A percentile compares a stretch with the other conserved stretches of the same genome.
Conservation (phyloP, 2,797 vertebrate species). For the Microctenopoma stevenorrisi region DNA sequence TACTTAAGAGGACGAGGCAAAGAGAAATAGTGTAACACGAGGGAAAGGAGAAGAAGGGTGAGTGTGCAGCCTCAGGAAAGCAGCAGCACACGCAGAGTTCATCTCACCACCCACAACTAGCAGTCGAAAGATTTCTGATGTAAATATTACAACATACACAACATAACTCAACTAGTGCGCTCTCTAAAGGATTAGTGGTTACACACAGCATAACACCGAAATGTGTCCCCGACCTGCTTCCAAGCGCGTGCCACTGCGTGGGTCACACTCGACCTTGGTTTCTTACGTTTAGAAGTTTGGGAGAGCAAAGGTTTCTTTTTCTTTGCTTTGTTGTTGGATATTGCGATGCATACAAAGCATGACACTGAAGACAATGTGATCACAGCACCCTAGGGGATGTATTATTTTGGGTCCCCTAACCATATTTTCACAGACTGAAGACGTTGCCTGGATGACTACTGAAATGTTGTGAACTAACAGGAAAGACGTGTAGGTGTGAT, state of each 20-base stretch:
- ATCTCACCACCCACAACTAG: slow-evolving; percentile 34
- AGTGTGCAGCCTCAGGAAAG: slow-evolving; percentile 51
- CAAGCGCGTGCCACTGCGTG: background rate
- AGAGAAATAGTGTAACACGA: slow-evolving; percentile 43
- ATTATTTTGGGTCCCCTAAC: no score
- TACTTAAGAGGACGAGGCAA: slow-evolving; percentile 40
- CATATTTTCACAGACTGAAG: no score
- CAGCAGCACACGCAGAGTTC: slow-evolving; percentile 42
- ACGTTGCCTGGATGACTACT: no score
- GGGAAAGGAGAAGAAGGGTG: slow-evolving; percentile 32
- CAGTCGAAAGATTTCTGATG: slow-evolving; percentile 37
- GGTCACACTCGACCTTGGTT: slow-evolving; percentile 25
- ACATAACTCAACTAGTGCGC: background rate
- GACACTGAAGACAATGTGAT: background rate
- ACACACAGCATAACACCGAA: background rate
- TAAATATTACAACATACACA: slow-evolving; percentile 34
- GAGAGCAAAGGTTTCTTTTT: slow-evolving; percentile 1
- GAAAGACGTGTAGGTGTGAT: no score
- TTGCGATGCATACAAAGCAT: background rate
- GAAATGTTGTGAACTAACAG: no score
- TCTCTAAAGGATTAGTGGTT: background rate
- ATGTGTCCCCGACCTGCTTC: background rate
- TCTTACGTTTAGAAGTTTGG: slow-evolving; percentile 2
- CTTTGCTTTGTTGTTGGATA: slow-evolving; percentile 3
- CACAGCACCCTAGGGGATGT: no score